Evolutionary conservation across 2,888 invertebrate species (phyloP).

Genomic region (Mythimna ferrago): DNA sequence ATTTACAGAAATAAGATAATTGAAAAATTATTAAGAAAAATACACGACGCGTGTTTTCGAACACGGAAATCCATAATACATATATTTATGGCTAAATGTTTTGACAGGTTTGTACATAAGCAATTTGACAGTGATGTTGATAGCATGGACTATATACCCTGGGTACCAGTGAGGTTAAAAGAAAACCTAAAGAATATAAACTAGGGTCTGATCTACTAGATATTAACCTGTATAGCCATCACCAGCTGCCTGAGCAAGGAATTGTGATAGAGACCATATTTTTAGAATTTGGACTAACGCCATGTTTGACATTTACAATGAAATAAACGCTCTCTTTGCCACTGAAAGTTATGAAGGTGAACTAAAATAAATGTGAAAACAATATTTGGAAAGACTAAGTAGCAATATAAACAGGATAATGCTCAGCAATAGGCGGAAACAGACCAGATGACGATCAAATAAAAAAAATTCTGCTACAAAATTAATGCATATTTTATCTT

Average conservation of each 20-base stretch:
- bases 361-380: background rate
- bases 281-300: background rate
- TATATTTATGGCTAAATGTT: background rate
- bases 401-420: background rate
- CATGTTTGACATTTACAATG: background rate
- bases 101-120: background rate
- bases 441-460: too few species aligned
- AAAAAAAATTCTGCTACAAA: background rate
- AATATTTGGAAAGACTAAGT: background rate
- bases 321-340: background rate
- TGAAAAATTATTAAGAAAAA: background rate
- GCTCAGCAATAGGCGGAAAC: too few species aligned
- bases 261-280: background rate
- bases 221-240: background rate
- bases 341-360: background rate
- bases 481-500: constrained; percentile 2
- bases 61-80: background rate
- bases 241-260: background rate
- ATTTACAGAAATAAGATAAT: background rate
- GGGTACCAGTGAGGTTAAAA: background rate
- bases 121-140: too few species aligned
- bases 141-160: too few species aligned
- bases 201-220: background rate
- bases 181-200: too few species aligned
- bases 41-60: background rate